Evolutionary conservation across 2,888 invertebrate species (phyloP).

Genomic region (Platynereis dumerilii): DNA sequence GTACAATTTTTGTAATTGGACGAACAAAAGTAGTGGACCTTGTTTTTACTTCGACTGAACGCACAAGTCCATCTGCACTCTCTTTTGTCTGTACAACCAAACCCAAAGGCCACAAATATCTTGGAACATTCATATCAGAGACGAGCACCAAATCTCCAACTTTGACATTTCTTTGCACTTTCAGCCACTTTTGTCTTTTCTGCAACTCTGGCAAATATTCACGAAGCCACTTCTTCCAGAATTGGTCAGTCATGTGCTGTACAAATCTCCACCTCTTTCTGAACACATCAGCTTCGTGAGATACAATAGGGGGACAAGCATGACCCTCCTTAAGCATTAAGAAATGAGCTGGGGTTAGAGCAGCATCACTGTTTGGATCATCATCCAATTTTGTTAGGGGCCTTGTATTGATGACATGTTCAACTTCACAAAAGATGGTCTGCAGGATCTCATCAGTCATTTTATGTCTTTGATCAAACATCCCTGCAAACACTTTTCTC

Average conservation of each 20-base stretch:
- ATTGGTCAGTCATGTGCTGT: constrained; percentile 23
- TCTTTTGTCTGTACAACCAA: constrained; percentile 17
- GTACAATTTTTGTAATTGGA: no score
- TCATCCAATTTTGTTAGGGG: constrained; percentile 32
- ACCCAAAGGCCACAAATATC: constrained; percentile 14
- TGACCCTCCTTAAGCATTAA: constrained; percentile 24
- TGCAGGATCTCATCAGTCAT: constrained; percentile 32
- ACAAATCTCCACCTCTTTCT: constrained; percentile 22
- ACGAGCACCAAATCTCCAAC: constrained; percentile 23
- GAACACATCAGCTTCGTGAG: constrained; percentile 16
- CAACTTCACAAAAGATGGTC: constrained; percentile 36
- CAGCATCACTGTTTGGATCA: constrained; percentile 21
- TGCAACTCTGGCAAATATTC: constrained; percentile 22
- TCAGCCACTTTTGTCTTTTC: constrained; percentile 24
- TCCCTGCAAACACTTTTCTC: constrained; percentile 30
- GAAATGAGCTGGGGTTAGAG: constrained; percentile 27
- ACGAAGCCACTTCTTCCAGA: constrained; percentile 25
- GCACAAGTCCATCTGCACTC: constrained; percentile 20
- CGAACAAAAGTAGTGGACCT: no score
- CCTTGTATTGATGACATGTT: constrained; percentile 33
- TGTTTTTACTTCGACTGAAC: no score
- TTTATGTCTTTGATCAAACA: constrained; percentile 24
- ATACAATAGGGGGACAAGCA: constrained; percentile 17
- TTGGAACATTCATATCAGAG: not conserved
- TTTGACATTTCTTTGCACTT: constrained; percentile 6